phyloP scores from a whole-genome alignment of 1,140 invertebrate genomes.

The Chironomus tepperi region DNA sequence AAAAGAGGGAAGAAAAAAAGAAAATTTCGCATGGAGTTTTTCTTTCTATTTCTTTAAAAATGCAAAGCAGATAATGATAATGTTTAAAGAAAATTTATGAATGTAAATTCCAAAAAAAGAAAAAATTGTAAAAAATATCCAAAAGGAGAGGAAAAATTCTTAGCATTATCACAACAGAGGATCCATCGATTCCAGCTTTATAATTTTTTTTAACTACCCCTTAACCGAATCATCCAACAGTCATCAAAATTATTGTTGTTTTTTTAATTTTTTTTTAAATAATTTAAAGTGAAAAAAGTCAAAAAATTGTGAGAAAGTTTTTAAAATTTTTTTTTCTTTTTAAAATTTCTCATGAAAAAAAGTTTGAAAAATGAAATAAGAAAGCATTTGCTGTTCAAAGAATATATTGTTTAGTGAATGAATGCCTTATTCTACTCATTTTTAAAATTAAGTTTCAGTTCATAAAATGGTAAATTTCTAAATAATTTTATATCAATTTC shows the following conservation, averaged over 20 bases:
- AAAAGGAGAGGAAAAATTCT: neutral
- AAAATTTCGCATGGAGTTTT: neutral
- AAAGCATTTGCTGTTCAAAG: too few species aligned
- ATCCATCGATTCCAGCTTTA: too few species aligned
- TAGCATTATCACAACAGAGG: too few species aligned
- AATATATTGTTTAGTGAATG: too few species aligned
- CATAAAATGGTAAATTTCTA: neutral
- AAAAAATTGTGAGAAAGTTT: too few species aligned
- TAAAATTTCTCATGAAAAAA: neutral
- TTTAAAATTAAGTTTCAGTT: too few species aligned
- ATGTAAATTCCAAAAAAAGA: neutral
- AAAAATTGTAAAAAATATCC: neutral
- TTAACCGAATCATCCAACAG: too few species aligned
- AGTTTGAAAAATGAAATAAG: neutral
- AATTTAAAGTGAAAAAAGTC: too few species aligned
- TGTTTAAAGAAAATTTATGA: neutral
- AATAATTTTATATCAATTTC: neutral
- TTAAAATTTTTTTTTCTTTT: neutral
- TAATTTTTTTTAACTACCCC: too few species aligned
- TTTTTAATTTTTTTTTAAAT: too few species aligned
- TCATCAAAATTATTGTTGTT: too few species aligned
- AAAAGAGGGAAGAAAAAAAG: neutral
- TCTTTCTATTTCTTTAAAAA: neutral
- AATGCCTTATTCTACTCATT: too few species aligned
- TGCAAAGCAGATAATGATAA: neutral